A percentile compares a stretch with the other conserved stretches of the same genome.
Conservation (phyloP, 2,797 vertebrate genomes). For the Scomberomorus guttatus region DNA sequence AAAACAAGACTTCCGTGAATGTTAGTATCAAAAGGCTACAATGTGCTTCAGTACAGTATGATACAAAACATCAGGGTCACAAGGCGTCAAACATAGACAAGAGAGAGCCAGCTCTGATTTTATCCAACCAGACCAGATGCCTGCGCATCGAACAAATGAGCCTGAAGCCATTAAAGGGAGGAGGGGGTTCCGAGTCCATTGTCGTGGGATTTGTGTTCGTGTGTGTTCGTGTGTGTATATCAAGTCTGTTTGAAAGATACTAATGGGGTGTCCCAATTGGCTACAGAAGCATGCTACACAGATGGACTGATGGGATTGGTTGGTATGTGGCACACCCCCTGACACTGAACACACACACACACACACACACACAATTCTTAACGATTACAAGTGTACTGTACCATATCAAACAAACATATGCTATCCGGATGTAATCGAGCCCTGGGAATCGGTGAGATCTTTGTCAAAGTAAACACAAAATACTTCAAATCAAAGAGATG, state of each 20-base stretch:
- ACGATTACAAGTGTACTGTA: not conserved
- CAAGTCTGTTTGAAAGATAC: conserved; percentile 32
- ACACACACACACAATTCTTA: not conserved
- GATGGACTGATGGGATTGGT: conserved; percentile 47
- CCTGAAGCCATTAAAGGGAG: conserved; percentile 8
- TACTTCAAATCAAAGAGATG: not conserved
- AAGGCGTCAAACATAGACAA: conserved; percentile 5
- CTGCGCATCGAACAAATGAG: conserved; percentile 25
- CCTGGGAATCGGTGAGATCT: not conserved
- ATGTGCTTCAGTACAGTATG: conserved; percentile 1
- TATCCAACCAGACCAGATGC: conserved; percentile 40
- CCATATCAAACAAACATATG: not conserved
- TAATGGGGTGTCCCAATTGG: conserved; percentile 30
- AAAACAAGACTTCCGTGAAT: conserved; percentile 1
- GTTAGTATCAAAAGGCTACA: not conserved
- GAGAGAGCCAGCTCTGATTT: not conserved
- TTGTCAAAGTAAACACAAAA: not conserved
- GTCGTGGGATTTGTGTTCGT: conserved; percentile 1
- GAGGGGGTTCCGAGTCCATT: not conserved
- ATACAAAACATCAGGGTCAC: not conserved
- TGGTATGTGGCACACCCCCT: conserved; percentile 26
- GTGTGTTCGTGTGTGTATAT: conserved; percentile 10
- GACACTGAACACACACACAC: conserved; percentile 24
- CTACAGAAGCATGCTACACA: conserved; percentile 27
- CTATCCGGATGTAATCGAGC: not conserved